These are phyloP conservation scores for Spisula subtruncata DNA, from an alignment of 2,888 invertebrate species.

Conservation along the genomic window DNA sequence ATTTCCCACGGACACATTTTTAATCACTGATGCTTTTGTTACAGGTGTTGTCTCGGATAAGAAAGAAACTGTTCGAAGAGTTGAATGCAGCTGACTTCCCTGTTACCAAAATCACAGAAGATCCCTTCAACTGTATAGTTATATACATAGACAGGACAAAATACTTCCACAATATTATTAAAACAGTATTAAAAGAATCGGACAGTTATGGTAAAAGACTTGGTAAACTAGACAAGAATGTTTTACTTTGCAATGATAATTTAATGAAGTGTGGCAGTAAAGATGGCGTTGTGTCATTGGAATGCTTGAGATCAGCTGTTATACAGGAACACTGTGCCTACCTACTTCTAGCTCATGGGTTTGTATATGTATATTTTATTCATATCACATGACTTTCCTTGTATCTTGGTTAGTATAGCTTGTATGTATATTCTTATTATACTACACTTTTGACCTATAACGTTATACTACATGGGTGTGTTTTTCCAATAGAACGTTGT, in stretches of 20 bases:
- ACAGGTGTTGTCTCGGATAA: conserved; percentile 24
- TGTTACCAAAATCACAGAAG: neutral
- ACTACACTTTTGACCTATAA: neutral
- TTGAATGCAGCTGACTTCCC: conserved; percentile 1
- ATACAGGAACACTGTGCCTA: conserved; percentile 44
- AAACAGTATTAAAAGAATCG: neutral
- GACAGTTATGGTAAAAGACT: neutral
- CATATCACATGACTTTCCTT: too few relatives aligned
- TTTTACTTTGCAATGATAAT: conserved; percentile 38
- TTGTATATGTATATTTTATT: conserved; percentile 36
- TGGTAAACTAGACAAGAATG: neutral
- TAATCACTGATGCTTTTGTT: neutral
- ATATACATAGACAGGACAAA: conserved; percentile 33
- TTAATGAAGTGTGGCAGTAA: neutral
- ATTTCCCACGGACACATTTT: too few relatives aligned
- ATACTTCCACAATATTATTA: neutral
- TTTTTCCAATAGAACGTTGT: too few relatives aligned
- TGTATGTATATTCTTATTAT: too few relatives aligned
- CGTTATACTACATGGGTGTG: too few relatives aligned
- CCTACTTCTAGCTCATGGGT: conserved; percentile 71
- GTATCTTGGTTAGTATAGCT: too few relatives aligned
- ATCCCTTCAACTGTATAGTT: conserved; percentile 9
- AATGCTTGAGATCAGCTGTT: conserved; percentile 48
- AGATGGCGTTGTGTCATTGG: conserved; percentile 20
- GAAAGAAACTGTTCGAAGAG: conserved; percentile 25